These are phyloP conservation scores for Gavia stellata DNA, from an alignment of 2,113 vertebrate genomes.

Conservation along the genomic window DNA sequence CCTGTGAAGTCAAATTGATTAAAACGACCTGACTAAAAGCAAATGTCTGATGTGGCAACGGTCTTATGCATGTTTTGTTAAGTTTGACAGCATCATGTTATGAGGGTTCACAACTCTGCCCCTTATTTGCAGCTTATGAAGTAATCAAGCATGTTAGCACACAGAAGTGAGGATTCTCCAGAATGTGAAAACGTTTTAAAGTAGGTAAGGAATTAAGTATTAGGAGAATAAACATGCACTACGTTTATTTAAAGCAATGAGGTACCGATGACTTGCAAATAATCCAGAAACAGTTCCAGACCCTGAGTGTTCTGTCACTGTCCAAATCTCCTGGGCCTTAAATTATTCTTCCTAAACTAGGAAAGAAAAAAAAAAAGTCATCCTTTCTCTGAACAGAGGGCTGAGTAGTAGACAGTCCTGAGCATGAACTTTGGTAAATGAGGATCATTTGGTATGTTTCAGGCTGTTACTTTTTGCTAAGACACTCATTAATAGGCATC, in stretches of 20 bases:
- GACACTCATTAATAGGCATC: not conserved
- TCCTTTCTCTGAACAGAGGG: not conserved
- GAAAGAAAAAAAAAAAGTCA: not conserved
- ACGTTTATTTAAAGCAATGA: not conserved
- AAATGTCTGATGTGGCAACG: slow-evolving; percentile 42
- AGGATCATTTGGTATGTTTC: not conserved
- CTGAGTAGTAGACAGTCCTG: not conserved
- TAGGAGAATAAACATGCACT: not conserved
- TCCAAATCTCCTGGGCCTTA: not conserved
- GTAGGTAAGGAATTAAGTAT: not conserved
- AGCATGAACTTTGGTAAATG: not conserved
- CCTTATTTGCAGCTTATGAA: slow-evolving; percentile 29
- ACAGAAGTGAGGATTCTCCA: not conserved
- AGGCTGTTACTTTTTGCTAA: not conserved
- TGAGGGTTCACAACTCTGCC: slow-evolving; percentile 39
- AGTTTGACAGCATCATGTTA: slow-evolving; percentile 51
- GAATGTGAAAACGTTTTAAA: not conserved
- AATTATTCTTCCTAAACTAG: not conserved
- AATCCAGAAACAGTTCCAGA: not conserved
- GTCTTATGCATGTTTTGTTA: slow-evolving; percentile 40
- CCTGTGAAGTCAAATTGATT: slow-evolving; percentile 55
- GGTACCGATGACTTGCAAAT: not conserved
- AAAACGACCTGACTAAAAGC: slow-evolving; percentile 41
- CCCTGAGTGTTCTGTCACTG: not conserved
- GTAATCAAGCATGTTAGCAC: slow-evolving; percentile 19